phyloP scores from a whole-genome alignment of 2,113 vertebrate genomes.

The Neogobius melanostomus region DNA sequence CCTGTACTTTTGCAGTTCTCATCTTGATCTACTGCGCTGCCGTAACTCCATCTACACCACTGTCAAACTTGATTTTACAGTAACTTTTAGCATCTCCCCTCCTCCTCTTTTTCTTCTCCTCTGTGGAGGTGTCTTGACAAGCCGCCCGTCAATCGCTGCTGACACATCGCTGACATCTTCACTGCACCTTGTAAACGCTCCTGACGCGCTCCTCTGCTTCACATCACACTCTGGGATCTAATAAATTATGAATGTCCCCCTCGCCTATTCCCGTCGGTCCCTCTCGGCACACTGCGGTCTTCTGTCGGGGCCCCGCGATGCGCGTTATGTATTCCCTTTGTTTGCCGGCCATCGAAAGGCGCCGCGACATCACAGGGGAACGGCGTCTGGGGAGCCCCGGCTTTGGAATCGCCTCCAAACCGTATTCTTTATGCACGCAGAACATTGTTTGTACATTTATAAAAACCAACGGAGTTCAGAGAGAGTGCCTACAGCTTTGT shows the following conservation, averaged over 20 bases:
- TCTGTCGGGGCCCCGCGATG: conserved; percentile 17
- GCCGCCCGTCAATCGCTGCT: conserved; percentile 25
- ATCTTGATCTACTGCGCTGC: neutral
- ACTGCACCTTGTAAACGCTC: conserved; percentile 31
- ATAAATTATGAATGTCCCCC: conserved; percentile 58
- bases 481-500: conserved; percentile 39
- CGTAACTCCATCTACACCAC: neutral
- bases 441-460: conserved; percentile 51
- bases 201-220: conserved; percentile 44
- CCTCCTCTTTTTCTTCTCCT: conserved; percentile 21
- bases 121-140: conserved; percentile 49
- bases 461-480: conserved; percentile 31
- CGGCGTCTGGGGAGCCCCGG: conserved; percentile 15
- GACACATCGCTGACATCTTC: conserved; percentile 63
- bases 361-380: conserved; percentile 22
- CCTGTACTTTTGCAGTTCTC: too few relatives aligned
- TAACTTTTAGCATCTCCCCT: conserved; percentile 5
- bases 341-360: conserved; percentile 26
- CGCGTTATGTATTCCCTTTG: conserved; percentile 26
- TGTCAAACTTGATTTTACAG: conserved; percentile 7
- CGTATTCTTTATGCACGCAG: conserved; percentile 30
- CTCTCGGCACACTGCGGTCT: conserved; percentile 18
- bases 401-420: conserved; percentile 42
- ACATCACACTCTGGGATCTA: conserved; percentile 36
- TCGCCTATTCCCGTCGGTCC: conserved; percentile 5